A percentile compares a stretch with the other conserved stretches of the same genome.
Conservation (phyloP, 2,888 invertebrate species). For the Leptogaster cylindrica region DNA sequence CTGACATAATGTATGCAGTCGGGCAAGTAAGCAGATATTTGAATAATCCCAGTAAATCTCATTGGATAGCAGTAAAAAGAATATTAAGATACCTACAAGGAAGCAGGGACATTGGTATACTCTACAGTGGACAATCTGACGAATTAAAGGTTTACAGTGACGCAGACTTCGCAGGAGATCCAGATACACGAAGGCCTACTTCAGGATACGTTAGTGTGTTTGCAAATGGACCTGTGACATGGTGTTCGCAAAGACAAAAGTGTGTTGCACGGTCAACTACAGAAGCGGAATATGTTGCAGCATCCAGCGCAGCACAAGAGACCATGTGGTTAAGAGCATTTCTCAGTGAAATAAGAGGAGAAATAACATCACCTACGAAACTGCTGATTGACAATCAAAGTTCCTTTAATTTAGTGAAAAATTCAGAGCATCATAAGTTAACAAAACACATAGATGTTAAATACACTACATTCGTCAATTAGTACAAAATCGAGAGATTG, state of each 20-base stretch:
- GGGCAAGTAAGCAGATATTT: conserved; percentile 38
- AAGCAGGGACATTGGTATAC: conserved; percentile 38
- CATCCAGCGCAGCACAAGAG: neutral
- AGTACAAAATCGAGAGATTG: conserved; percentile 19
- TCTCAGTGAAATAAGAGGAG: too few relatives aligned
- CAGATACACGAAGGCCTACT: neutral
- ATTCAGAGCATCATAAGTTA: conserved; percentile 42
- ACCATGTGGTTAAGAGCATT: too few relatives aligned
- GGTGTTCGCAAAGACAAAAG: neutral
- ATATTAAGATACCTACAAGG: conserved; percentile 45
- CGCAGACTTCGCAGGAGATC: neutral
- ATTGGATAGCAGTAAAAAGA: conserved; percentile 46
- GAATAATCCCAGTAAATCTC: conserved; percentile 40
- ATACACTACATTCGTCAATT: conserved; percentile 42
- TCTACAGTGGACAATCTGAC: conserved; percentile 15
- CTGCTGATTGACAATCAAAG: conserved; percentile 50
- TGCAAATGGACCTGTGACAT: neutral
- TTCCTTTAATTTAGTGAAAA: conserved; percentile 44
- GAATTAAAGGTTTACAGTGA: neutral
- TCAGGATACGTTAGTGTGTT: neutral
- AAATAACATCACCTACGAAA: too few relatives aligned
- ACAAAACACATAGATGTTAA: conserved; percentile 44
- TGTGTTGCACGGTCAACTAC: neutral
- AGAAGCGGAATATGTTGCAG: neutral
- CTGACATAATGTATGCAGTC: conserved; percentile 42